Evolutionary conservation across 2,888 invertebrate genomes (phyloP), one percentile per base, ranked within the genome.

Genomic region (Pherbina coryleti): DNA sequence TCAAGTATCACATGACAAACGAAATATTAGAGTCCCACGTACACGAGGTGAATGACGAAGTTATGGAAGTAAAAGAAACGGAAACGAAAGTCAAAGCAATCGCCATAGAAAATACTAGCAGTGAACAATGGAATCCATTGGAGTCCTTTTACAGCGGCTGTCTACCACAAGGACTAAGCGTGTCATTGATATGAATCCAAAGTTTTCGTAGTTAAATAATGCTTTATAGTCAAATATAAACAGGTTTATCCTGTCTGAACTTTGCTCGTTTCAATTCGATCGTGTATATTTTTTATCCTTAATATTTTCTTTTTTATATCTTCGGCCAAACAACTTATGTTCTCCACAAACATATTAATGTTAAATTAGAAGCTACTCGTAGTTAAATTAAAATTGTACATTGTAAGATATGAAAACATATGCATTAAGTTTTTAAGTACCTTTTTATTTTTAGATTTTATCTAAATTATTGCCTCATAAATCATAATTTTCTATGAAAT

Each of bases 81-180:
- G 53, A 31, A 57, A 72, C 28, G 77, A 25, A 78, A 76, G 75
- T 75, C 66, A 49, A 75, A 55, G 78, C 76, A 37, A 17, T 4
- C 37, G 34, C n/a, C 11, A 9, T n/a, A 79, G 76, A 62, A 14
- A 19, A 55, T 55, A 2, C 4, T 11, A 28, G 51, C 25, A 17
- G n/a, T 78, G 79, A 76, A 72, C 69, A 81, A 62, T 78, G 78
- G 70, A 62, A 55, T n/a, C 55, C 49, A 66, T 22, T 66, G 28
- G 49, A 76, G 25, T 44, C 49, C 66, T 79, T 79, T 64, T 79
- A 76, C 78, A 82, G 31, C 76, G 57, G 37, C 72, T 79, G 69
- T 55, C 9, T 87, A 79, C 87, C 87, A 28, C 82, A 83, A 72
- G 87, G 87, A 77, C 84, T 87, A 73, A 85, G 84, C 76, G 83